Evolutionary conservation across 2,797 vertebrate species (phyloP), one percentile per base, ranked within the genome.

Genomic region (Phrynocephalus guinanensis): DNA sequence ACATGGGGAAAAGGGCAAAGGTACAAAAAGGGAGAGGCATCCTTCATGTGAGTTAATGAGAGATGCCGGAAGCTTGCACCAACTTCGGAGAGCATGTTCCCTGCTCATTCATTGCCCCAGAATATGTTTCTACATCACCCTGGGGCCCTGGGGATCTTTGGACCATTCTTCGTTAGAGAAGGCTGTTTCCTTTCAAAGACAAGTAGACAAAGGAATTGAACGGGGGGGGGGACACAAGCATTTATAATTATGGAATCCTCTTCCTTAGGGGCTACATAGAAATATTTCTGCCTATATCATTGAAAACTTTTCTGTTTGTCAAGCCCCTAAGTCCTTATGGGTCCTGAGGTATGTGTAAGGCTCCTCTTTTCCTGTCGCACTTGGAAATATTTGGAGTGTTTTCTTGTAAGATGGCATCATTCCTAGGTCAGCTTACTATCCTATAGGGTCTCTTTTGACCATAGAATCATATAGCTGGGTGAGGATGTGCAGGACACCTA

Each of bases 41-140:
- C 84, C 33, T 30, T 90, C 63, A 76, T 87, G 71, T 71, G 83
- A 81, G 56, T 33, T 90, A 79, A 88, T 18, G 50, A 86, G 66
- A 15, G 86, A 20, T 88, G 63, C 24, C 0, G 71, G 6, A 81
- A 82, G 18, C 63, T 91, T 30, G 73, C 20, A 84, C 60, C 86
- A 30, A 24, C 83, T 79, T 88, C 6, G 24, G 75, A 38, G 89
- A 82, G 80, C 72, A 87, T 71, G 75, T 50, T 88, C 68, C 90
- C 20, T 77, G 67, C 89, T 90, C 48, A 72, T 26, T 68, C 26
- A 38, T n/a, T 18, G 28, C 56, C 60, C 50, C 52, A 63, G 56
- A 73, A 63, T 3, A 3, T 10, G 26, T 71, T 81, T 86, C 52
- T 68, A 30, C 70, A 72, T 86, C 50, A 63, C 24, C 7, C 63